These are phyloP conservation scores for Lepeophtheirus salmonis DNA, from an alignment of 1,140 invertebrate genomes.

Conservation along the genomic window DNA sequence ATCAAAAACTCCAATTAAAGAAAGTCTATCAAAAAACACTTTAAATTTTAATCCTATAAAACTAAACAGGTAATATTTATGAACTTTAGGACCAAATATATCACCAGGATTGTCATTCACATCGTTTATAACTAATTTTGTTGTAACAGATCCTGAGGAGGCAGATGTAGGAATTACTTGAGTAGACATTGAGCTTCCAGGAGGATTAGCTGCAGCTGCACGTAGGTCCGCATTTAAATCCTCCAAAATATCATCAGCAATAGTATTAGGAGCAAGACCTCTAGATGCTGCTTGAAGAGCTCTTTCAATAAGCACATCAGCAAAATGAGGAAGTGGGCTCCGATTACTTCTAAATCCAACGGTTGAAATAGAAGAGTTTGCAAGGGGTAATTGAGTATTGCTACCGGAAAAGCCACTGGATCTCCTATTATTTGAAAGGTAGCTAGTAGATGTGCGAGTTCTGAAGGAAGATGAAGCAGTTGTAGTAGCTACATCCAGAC, in stretches of 20 bases:
- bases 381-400: neutral
- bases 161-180: neutral
- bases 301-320: slow-evolving; percentile 22
- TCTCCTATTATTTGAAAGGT: too few species aligned
- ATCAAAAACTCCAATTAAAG: slow-evolving; percentile 77
- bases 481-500: neutral
- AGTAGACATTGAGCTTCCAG: too few species aligned
- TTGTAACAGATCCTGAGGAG: neutral
- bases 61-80: slow-evolving; percentile 66
- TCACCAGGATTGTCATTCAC: neutral
- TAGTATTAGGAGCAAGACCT: slow-evolving; percentile 24
- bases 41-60: slow-evolving; percentile 35
- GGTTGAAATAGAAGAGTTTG: neutral
- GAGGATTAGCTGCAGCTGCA: too few species aligned
- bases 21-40: slow-evolving; percentile 48
- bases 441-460: neutral
- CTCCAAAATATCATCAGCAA: slow-evolving; percentile 18
- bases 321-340: slow-evolving; percentile 23
- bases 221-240: neutral
- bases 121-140: neutral
- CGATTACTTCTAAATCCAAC: slow-evolving; percentile 18
- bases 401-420: too few species aligned
- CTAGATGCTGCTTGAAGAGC: slow-evolving; percentile 20
- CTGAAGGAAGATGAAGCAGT: neutral
- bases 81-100: slow-evolving; percentile 34